Evolutionary conservation across 2,797 vertebrate genomes (phyloP), one percentile per base, ranked within the genome.

Genomic region (Leptoclinus maculatus): DNA sequence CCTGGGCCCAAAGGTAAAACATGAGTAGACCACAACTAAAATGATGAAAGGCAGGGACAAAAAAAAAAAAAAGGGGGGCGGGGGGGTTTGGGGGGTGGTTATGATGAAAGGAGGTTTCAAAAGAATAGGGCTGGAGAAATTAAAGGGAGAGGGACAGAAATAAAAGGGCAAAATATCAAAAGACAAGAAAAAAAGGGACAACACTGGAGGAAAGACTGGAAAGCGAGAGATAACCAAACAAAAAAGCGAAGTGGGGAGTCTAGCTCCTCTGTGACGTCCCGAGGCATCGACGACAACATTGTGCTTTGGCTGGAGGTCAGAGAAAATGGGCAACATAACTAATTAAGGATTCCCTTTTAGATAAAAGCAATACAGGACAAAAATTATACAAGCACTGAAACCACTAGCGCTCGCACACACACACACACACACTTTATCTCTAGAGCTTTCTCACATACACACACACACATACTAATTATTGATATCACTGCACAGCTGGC

Each of bases 301-400:
- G 75, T 19, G 83, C 70, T 88, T 79, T 81, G 60, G 79, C 85
- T 83, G 41, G 71, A 89, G 86, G 87, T 89, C 78, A 83, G n/a
- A 82, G 53, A 77, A 83, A 79, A 74, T 25, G 68, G 36, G 36
- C 72, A 65, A 78, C 57, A 70, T 60, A 80, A 59, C 63, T 90
- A 87, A 93, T 92, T 80, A 87, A 83, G 76, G 71, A 87, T 85
- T 89, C 78, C 51, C 79, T 83, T 89, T 92, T 59, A 89, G 79
- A 84, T 82, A 81, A 86, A 88, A 84, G 77, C 60, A 71, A 49
- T 5, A 54, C 32, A 63, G 66, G 80, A 87, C 43, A 71, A 77
- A 82, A 73, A 79, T 10, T 13, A 56, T 47, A 71, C 23, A 72
- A 29, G 25, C 60, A 56, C 45, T 16, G 41, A 63, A 63, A 29